Conservation (phyloP, 2,888 invertebrate genomes). For the Macrophya annulata region DNA sequence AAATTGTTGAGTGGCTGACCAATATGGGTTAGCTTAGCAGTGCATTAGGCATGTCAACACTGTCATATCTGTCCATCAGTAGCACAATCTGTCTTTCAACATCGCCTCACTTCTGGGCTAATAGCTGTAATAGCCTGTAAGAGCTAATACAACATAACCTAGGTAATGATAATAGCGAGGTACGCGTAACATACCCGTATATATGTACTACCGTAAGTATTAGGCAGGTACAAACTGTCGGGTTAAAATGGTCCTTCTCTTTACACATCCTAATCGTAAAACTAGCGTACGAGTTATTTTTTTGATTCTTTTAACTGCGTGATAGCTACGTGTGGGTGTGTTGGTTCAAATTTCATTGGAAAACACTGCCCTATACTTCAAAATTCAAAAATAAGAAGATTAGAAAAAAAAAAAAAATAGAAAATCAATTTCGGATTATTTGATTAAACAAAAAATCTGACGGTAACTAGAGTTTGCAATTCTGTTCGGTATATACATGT, state of each 20-base stretch:
- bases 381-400: not conserved
- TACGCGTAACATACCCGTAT: not conserved
- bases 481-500: not conserved
- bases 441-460: too few relatives aligned
- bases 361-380: not conserved
- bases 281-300: too few relatives aligned
- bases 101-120: slow-evolving; percentile 41
- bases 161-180: slow-evolving; percentile 33
- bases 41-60: slow-evolving; percentile 75
- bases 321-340: too few relatives aligned
- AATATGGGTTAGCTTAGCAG: slow-evolving; percentile 61
- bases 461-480: not conserved
- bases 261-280: not conserved
- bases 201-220: not conserved
- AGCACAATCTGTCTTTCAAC: slow-evolving; percentile 70
- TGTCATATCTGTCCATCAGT: slow-evolving; percentile 67
- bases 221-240: too few relatives aligned
- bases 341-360: too few relatives aligned
- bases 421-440: not conserved
- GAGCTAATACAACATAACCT: slow-evolving; percentile 41
- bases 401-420: not conserved
- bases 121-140: slow-evolving; percentile 51
- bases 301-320: too few relatives aligned
- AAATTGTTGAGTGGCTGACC: slow-evolving; percentile 49
- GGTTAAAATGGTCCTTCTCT: too few relatives aligned